These are phyloP conservation scores for Stenopsyche tienmushanensis DNA, from an alignment of 1,140 invertebrate genomes.

Conservation along the genomic window DNA sequence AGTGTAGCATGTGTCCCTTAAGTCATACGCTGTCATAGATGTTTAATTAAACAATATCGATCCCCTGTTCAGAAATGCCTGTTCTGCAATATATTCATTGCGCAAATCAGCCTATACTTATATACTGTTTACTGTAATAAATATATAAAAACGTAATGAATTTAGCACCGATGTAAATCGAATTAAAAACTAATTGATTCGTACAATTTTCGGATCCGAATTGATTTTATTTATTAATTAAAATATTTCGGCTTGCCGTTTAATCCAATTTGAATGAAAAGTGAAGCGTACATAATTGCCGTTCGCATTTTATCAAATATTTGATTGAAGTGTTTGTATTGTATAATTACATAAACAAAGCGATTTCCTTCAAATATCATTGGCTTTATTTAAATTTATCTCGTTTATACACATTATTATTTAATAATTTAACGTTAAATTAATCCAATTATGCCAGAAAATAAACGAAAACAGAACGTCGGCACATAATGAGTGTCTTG, in stretches of 20 bases:
- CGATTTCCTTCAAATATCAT: not conserved
- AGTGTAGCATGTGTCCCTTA: no score
- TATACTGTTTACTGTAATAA: no score
- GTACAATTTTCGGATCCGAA: not conserved
- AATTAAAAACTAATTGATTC: no score
- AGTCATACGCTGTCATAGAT: no score
- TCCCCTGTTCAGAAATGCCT: no score
- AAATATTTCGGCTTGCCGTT: slow-evolving; percentile 13
- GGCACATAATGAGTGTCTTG: not conserved
- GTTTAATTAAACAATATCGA: no score
- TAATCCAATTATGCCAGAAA: not conserved
- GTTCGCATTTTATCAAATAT: slow-evolving; percentile 20
- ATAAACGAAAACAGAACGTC: not conserved
- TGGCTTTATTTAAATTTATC: not conserved
- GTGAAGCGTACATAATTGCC: slow-evolving; percentile 4
- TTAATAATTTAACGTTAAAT: no score
- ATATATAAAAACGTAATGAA: no score
- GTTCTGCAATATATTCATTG: no score
- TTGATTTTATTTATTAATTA: slow-evolving; percentile 22
- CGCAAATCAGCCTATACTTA: no score
- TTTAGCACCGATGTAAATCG: no score
- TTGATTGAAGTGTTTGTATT: slow-evolving; percentile 18
- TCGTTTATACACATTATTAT: not conserved
- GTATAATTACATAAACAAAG: slow-evolving; percentile 9
- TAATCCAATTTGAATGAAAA: not conserved